Evolutionary conservation across 2,888 invertebrate genomes (phyloP).

Genomic region (Norana najaformis): DNA sequence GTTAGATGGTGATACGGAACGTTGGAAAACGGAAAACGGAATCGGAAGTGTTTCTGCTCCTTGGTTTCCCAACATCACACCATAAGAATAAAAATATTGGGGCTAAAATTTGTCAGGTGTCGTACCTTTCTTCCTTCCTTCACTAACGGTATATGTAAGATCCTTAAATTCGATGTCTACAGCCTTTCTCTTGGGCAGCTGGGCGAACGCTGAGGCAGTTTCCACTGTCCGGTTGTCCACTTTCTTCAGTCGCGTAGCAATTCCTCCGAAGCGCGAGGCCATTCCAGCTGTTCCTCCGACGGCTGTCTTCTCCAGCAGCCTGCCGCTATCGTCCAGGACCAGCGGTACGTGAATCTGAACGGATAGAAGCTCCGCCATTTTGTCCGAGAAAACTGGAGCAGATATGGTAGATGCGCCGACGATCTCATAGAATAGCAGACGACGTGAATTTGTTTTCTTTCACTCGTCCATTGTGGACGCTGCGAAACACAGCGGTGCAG

Average conservation of each 20-base stretch:
- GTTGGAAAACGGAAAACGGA: no score
- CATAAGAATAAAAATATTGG: neutral
- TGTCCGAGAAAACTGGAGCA: neutral
- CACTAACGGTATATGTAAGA: constrained; percentile 84
- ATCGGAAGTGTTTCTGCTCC: no score
- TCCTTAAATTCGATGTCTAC: constrained; percentile 89
- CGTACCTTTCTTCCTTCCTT: constrained; percentile 64
- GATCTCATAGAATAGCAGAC: neutral
- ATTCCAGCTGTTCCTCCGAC: neutral
- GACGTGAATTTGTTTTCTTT: neutral
- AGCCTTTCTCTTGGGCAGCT: constrained; percentile 71
- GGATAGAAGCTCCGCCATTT: constrained; percentile 60
- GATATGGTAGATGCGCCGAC: neutral
- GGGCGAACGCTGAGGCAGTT: constrained; percentile 31
- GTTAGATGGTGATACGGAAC: no score
- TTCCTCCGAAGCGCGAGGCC: constrained; percentile 15
- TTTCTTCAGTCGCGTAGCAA: constrained; percentile 43
- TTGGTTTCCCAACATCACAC: no score
- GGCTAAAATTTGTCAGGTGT: neutral
- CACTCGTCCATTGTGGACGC: neutral
- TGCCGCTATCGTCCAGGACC: constrained; percentile 43
- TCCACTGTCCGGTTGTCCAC: constrained; percentile 40
- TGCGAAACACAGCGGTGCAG: neutral
- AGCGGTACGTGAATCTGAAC: constrained; percentile 60
- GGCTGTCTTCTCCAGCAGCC: constrained; percentile 39